Conservation (phyloP, 2,797 vertebrate genomes). For the Crossoptilon crossoptilon region DNA sequence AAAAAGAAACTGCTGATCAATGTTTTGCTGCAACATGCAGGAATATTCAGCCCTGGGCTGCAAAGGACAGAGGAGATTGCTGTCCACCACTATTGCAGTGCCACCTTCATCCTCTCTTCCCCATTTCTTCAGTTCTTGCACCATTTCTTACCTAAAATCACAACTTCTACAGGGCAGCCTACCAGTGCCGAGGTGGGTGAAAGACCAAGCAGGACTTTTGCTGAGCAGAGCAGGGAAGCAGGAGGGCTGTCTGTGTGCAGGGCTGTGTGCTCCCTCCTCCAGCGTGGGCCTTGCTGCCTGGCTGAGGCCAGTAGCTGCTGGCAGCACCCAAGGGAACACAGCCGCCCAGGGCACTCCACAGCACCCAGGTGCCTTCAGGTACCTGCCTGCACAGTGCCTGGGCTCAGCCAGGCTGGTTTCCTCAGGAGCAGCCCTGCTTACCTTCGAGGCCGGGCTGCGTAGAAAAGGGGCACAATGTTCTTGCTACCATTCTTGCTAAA, state of each 20-base stretch:
- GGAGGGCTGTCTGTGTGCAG: rapidly evolving
- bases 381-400: neutral
- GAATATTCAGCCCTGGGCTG: neutral
- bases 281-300: rapidly evolving
- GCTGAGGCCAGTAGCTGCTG: rapidly evolving
- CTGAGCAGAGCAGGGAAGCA: neutral
- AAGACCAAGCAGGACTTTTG: rapidly evolving
- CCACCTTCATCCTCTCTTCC: neutral
- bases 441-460: neutral
- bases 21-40: rapidly evolving
- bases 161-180: neutral
- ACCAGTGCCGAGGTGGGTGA: rapidly evolving
- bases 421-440: neutral
- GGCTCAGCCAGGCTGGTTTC: neutral
- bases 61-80: neutral
- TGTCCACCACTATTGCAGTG: rapidly evolving
- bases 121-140: neutral
- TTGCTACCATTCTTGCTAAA: neutral
- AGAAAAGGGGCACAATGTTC: rapidly evolving
- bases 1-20: neutral
- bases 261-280: rapidly evolving
- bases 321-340: rapidly evolving
- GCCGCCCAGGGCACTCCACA: rapidly evolving
- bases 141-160: neutral
- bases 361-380: neutral